Evolutionary conservation across 1,140 invertebrate species (phyloP).

Genomic region (Rhysida immarginata): DNA sequence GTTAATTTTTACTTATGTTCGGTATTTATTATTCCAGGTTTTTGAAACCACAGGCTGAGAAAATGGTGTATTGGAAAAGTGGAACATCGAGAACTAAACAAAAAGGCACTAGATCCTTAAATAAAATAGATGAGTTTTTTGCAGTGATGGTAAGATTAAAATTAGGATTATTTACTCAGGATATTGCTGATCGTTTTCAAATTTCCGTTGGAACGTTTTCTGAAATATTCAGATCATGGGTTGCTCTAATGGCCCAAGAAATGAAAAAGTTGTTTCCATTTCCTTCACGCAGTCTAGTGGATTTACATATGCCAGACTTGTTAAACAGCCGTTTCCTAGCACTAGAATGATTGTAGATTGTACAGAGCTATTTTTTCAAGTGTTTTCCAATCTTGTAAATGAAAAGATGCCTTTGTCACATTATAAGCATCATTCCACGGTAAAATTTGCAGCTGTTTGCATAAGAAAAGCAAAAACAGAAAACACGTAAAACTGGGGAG

Average conservation of each 20-base stretch:
- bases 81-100: neutral
- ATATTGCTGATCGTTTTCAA: constrained; percentile 1
- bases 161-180: neutral
- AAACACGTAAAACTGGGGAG: no score
- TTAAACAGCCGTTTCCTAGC: no score
- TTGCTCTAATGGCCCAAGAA: neutral
- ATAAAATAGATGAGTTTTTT: neutral
- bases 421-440: no score
- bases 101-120: neutral
- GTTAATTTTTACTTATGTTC: neutral
- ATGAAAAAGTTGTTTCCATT: neutral
- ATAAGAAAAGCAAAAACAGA: no score
- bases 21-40: neutral
- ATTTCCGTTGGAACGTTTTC: neutral
- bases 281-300: no score
- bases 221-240: neutral
- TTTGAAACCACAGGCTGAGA: neutral
- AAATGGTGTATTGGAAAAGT: neutral
- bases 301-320: no score
- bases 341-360: no score
- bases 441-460: no score
- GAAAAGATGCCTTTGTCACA: no score
- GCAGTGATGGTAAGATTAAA: constrained; percentile 1
- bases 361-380: no score
- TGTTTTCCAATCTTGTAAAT: no score